Percentiles rank a stretch among this genome's conserved stretches.
Evolutionary conservation across 2,888 invertebrate species (phyloP).

Genomic region (Lepidochrysops patricia): DNA sequence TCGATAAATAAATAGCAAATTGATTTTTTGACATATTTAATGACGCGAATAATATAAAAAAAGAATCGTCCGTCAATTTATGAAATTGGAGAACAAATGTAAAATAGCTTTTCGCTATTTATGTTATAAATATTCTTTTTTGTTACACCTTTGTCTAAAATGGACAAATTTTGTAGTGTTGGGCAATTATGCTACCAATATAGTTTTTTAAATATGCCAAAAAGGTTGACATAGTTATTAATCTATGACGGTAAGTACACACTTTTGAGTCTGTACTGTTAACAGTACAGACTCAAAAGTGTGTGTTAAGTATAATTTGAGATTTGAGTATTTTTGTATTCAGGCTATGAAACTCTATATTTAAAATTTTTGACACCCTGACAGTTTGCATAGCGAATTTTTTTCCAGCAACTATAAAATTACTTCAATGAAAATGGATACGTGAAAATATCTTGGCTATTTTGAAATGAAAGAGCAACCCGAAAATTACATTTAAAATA

Average conservation of each 20-base stretch:
- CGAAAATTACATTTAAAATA: background rate
- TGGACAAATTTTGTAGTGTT: background rate
- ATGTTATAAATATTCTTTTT: background rate
- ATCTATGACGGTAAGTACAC: no score
- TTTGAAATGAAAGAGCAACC: background rate
- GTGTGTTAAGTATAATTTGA: no score
- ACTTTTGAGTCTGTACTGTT: no score
- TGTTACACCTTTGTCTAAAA: background rate
- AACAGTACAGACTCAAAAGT: no score
- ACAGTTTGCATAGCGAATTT: no score
- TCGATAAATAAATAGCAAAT: slow-evolving; percentile 59
- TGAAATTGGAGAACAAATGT: slow-evolving; percentile 40
- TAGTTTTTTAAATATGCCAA: no score
- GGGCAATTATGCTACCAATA: background rate
- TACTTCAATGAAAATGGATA: background rate
- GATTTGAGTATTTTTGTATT: no score
- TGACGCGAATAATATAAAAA: slow-evolving; percentile 38
- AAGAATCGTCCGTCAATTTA: slow-evolving; percentile 24
- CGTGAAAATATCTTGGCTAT: background rate
- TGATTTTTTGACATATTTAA: slow-evolving; percentile 47
- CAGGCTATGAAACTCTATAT: no score
- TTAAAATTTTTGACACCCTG: no score
- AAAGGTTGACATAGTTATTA: background rate
- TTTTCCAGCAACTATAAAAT: no score
- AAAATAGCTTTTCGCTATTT: slow-evolving; percentile 22